A percentile compares a stretch with the other conserved stretches of the same genome.
Evolutionary conservation across 1,140 invertebrate species (phyloP).

Genomic region (Aphelinus certus): DNA sequence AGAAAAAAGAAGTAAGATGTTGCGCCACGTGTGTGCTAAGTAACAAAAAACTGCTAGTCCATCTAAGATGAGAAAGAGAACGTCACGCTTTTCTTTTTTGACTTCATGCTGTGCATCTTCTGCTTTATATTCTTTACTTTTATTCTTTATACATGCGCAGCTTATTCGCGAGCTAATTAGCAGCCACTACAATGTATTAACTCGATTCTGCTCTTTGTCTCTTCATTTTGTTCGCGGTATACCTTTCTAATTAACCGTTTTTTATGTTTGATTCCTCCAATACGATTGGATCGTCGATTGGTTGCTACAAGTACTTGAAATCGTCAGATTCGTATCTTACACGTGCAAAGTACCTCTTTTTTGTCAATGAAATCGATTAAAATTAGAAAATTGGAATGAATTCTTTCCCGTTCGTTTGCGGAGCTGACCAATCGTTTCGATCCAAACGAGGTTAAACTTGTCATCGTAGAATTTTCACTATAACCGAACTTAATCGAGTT

Average conservation of each 20-base stretch:
- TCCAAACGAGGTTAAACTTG: too few species aligned
- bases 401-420: too few species aligned
- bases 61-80: constrained; percentile 25
- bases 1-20: constrained; percentile 94
- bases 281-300: too few species aligned
- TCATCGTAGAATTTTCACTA: too few species aligned
- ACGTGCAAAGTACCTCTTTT: too few species aligned
- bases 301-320: too few species aligned
- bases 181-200: constrained; percentile 25
- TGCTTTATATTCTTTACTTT: constrained; percentile 19
- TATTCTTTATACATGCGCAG: constrained; percentile 20
- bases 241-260: not conserved
- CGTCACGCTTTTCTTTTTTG: constrained; percentile 33
- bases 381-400: too few species aligned
- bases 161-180: constrained; percentile 26
- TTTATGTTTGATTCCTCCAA: too few species aligned
- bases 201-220: not conserved
- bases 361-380: too few species aligned
- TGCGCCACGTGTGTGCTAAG: constrained; percentile 59
- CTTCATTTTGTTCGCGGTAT: not conserved
- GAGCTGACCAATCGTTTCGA: too few species aligned
- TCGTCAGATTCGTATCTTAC: too few species aligned
- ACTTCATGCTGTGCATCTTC: constrained; percentile 36
- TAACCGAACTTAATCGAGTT: not conserved
- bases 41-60: constrained; percentile 43